phyloP scores from a whole-genome alignment of 2,797 vertebrate species.

The Ctenosaura bakeri region DNA sequence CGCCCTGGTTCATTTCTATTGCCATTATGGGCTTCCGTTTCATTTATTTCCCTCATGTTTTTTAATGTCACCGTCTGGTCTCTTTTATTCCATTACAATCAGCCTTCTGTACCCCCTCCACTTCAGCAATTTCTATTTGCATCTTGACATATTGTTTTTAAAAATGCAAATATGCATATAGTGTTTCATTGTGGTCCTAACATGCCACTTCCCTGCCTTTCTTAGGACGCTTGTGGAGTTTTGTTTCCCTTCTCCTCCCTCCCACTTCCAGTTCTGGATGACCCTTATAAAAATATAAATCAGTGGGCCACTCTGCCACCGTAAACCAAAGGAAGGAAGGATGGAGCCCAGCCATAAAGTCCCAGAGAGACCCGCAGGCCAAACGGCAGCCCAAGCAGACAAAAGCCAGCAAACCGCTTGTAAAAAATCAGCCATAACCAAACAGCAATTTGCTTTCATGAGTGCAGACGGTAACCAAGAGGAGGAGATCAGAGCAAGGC shows the following conservation, averaged over 20 bases:
- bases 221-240: neutral
- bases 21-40: too few relatives aligned
- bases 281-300: constrained; percentile 41
- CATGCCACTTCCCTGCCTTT: neutral
- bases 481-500: neutral
- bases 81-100: too few relatives aligned
- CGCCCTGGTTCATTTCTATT: too few relatives aligned
- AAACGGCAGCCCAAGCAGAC: constrained; percentile 3
- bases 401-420: neutral
- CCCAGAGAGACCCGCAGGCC: constrained; percentile 39
- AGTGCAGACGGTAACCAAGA: neutral
- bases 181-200: too few relatives aligned
- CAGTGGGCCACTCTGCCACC: constrained; percentile 55
- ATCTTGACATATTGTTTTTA: too few relatives aligned
- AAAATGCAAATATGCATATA: neutral
- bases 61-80: too few relatives aligned
- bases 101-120: neutral
- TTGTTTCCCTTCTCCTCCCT: neutral
- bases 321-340: constrained; percentile 59
- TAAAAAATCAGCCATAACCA: neutral
- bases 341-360: constrained; percentile 44
- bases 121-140: neutral
- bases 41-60: too few relatives aligned
- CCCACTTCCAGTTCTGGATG: neutral
- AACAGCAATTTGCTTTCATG: neutral